These are phyloP conservation scores for Poecilia wingei DNA, from an alignment of 2,797 vertebrate genomes.

Conservation along the genomic window DNA sequence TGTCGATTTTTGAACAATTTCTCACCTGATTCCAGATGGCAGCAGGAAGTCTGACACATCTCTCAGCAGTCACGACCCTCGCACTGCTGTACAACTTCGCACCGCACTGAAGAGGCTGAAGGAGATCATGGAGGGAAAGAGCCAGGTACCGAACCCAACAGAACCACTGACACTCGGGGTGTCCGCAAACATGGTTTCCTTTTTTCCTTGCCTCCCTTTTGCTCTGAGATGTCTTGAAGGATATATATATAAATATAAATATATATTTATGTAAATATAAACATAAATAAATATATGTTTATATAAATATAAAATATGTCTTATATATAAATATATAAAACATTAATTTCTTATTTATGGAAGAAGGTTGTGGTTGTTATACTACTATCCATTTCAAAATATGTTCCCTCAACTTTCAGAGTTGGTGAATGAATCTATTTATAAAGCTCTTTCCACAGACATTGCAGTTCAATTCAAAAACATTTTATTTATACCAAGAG, in stretches of 20 bases:
- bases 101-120: conserved; percentile 96
- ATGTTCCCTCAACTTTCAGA: neutral
- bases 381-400: neutral
- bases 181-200: neutral
- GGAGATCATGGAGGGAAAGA: conserved; percentile 99
- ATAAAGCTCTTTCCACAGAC: neutral
- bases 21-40: conserved; percentile 78
- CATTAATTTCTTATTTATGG: neutral
- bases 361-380: neutral
- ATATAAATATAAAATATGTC: no score
- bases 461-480: neutral
- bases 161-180: neutral
- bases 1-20: neutral
- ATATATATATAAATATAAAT: neutral
- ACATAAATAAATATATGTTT: no score
- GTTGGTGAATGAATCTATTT: neutral
- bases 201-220: neutral
- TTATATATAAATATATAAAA: neutral
- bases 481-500: neutral
- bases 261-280: no score
- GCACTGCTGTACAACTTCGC: conserved; percentile 95
- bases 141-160: conserved; percentile 85
- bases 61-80: conserved; percentile 92
- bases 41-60: conserved; percentile 90
- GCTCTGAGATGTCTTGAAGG: neutral